Conservation (phyloP, 2,888 invertebrate genomes). For the Luperina testacea region DNA sequence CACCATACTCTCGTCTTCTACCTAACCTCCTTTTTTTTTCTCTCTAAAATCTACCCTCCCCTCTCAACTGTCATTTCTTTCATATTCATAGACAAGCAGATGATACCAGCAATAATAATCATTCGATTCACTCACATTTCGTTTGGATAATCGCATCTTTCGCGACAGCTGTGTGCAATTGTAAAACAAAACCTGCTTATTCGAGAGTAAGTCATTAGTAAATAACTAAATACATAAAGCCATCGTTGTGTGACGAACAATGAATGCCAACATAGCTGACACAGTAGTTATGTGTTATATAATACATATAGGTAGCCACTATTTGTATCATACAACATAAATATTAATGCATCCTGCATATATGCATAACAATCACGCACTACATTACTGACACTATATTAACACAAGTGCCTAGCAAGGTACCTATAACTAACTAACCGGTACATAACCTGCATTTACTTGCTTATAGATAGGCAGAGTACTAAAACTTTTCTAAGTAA, state of each 20-base stretch:
- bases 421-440: background rate
- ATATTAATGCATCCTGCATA: conserved; percentile 33
- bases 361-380: conserved; percentile 29
- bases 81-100: too few relatives aligned
- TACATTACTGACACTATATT: conserved; percentile 5
- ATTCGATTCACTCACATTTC: too few relatives aligned
- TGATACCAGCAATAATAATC: too few relatives aligned
- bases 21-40: too few relatives aligned
- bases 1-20: too few relatives aligned
- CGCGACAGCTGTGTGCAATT: background rate
- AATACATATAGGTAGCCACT: background rate
- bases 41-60: too few relatives aligned
- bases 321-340: conserved; percentile 26
- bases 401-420: background rate
- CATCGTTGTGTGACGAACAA: background rate
- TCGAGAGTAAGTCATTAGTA: background rate
- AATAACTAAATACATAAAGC: background rate
- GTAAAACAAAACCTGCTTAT: background rate
- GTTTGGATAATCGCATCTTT: too few relatives aligned
- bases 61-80: too few relatives aligned
- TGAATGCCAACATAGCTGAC: background rate
- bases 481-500: background rate
- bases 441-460: background rate
- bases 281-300: background rate
- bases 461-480: background rate